These are phyloP conservation scores for Coturnix japonica DNA, from an alignment of 2,113 vertebrate species.

Conservation along the genomic window DNA sequence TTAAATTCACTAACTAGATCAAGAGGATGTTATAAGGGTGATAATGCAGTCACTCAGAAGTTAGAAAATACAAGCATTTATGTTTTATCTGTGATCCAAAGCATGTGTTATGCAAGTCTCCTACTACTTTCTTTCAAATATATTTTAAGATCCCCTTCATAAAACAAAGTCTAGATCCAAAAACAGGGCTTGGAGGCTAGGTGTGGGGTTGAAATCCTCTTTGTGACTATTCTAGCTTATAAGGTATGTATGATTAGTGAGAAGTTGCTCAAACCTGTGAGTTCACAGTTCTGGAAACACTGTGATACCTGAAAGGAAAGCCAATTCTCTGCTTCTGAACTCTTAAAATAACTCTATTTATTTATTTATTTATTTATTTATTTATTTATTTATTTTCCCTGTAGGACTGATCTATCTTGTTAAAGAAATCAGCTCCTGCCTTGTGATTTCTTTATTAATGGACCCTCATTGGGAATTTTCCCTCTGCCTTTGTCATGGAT, in stretches of 20 bases:
- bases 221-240: not conserved
- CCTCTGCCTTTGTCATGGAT: not conserved
- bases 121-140: not conserved
- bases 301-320: not conserved
- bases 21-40: not conserved
- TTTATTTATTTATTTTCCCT: not conserved
- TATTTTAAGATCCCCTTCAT: not conserved
- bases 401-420: not conserved
- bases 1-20: not conserved
- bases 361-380: no score
- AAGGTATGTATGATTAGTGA: not conserved
- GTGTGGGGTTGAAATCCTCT: not conserved
- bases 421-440: not conserved
- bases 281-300: not conserved
- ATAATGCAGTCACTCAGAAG: not conserved
- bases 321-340: not conserved
- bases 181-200: not conserved
- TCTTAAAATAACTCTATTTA: not conserved
- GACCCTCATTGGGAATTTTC: not conserved
- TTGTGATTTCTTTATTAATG: not conserved
- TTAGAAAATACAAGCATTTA: not conserved
- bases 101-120: not conserved
- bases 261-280: accelerated
- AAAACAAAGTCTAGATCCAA: not conserved
- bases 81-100: not conserved